Conservation (phyloP, 2,888 invertebrate species). For the Acrobasis repandana region DNA sequence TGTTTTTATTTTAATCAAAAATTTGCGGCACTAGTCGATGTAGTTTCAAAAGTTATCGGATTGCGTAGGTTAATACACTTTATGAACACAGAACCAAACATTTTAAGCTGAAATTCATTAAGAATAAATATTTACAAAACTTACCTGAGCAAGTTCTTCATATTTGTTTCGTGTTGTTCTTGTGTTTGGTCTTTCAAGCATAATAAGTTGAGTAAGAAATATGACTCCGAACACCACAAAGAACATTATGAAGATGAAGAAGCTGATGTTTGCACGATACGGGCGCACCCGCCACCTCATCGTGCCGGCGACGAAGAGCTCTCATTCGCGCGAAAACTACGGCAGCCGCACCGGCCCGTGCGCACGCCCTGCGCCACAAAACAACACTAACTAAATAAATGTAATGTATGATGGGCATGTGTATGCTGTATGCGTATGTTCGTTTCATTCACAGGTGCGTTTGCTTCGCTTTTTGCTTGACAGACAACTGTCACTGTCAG, state of each 20-base stretch:
- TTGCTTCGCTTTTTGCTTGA: too few relatives aligned
- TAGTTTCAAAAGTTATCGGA: too few relatives aligned
- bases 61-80: too few relatives aligned
- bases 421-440: too few relatives aligned
- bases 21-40: too few relatives aligned
- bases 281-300: conserved; percentile 79
- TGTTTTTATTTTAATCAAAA: too few relatives aligned
- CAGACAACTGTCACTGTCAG: too few relatives aligned
- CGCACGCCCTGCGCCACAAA: conserved; percentile 38
- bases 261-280: conserved; percentile 93
- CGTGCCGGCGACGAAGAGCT: conserved; percentile 48
- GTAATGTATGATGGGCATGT: too few relatives aligned
- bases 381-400: conserved; percentile 35
- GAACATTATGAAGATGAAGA: conserved; percentile 95
- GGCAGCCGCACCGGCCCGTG: conserved; percentile 24
- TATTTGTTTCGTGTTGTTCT: conserved; percentile 76
- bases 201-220: conserved; percentile 92
- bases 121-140: conserved; percentile 25
- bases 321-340: conserved; percentile 53
- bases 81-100: too few relatives aligned
- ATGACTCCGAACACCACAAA: conserved; percentile 94
- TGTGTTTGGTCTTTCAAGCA: conserved; percentile 80
- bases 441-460: too few relatives aligned
- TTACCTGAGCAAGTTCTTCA: conserved; percentile 86
- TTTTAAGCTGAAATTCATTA: conserved; percentile 8